Percentiles rank a stretch among this genome's conserved stretches.
Conservation (phyloP, 2,113 vertebrate genomes). For the Megatriorchis doriae region DNA sequence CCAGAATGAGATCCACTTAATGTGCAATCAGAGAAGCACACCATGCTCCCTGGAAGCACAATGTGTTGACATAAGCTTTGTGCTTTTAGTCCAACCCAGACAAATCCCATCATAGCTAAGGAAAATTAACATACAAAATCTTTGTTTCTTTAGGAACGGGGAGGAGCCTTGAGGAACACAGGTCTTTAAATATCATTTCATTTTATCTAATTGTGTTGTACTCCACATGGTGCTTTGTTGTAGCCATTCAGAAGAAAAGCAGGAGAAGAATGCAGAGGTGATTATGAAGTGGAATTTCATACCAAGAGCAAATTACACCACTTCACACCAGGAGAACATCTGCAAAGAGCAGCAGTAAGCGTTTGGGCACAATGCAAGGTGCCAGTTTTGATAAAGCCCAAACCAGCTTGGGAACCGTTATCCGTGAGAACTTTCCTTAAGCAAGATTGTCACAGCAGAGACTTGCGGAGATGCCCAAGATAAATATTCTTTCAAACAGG, state of each 20-base stretch:
- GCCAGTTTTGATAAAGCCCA: background rate
- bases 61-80: background rate
- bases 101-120: background rate
- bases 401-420: background rate
- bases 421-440: background rate
- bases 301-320: conserved; percentile 43
- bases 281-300: conserved; percentile 37
- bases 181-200: background rate
- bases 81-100: background rate
- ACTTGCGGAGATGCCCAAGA: background rate
- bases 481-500: background rate
- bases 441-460: background rate
- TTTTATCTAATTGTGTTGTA: background rate
- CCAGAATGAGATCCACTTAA: background rate
- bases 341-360: conserved; percentile 9
- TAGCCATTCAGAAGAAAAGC: conserved; percentile 1
- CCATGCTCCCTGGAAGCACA: background rate
- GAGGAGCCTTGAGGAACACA: background rate
- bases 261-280: conserved; percentile 1
- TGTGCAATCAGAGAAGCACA: background rate
- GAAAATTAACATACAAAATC: background rate
- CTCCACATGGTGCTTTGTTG: background rate
- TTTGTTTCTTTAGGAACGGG: background rate
- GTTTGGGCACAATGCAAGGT: background rate
- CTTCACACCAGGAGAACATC: conserved; percentile 19